A percentile compares a stretch with the other conserved stretches of the same genome.
Conservation (phyloP, 2,888 invertebrate species). For the Pachliopta kotzebuea region DNA sequence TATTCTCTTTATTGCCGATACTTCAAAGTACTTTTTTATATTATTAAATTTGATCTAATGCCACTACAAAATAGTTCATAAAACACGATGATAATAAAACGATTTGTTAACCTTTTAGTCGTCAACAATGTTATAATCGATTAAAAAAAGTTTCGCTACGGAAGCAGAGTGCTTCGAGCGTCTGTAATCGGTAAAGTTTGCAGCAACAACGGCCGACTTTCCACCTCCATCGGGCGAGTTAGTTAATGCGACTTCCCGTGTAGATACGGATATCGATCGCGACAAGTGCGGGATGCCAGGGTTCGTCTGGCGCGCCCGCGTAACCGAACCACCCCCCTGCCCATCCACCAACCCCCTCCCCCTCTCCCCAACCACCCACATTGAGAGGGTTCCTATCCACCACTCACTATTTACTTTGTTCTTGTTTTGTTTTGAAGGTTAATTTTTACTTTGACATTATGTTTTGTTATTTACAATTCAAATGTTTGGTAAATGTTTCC, state of each 20-base stretch:
- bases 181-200: slow-evolving; percentile 75
- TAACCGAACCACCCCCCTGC: slow-evolving; percentile 52
- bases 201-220: slow-evolving; percentile 74
- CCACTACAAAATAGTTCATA: slow-evolving; percentile 14
- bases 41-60: slow-evolving; percentile 30
- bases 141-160: slow-evolving; percentile 49
- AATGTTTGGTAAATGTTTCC: background rate
- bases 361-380: slow-evolving; percentile 41
- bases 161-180: slow-evolving; percentile 55
- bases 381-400: slow-evolving; percentile 66
- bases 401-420: slow-evolving; percentile 74
- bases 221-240: slow-evolving; percentile 64
- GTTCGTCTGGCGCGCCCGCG: slow-evolving; percentile 71
- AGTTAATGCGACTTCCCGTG: slow-evolving; percentile 73
- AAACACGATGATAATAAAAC: slow-evolving; percentile 26
- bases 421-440: slow-evolving; percentile 79
- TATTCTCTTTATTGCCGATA: too few relatives aligned
- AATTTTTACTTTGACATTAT: slow-evolving; percentile 62
- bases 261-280: slow-evolving; percentile 74
- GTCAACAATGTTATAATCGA: slow-evolving; percentile 35
- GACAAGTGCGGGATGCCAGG: slow-evolving; percentile 71
- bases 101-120: slow-evolving; percentile 24
- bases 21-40: too few relatives aligned
- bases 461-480: slow-evolving; percentile 12
- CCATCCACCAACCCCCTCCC: too few relatives aligned